Evolutionary conservation across 2,888 invertebrate species (phyloP), one percentile per base, ranked within the genome.

Genomic region (Rotaria macrura): DNA sequence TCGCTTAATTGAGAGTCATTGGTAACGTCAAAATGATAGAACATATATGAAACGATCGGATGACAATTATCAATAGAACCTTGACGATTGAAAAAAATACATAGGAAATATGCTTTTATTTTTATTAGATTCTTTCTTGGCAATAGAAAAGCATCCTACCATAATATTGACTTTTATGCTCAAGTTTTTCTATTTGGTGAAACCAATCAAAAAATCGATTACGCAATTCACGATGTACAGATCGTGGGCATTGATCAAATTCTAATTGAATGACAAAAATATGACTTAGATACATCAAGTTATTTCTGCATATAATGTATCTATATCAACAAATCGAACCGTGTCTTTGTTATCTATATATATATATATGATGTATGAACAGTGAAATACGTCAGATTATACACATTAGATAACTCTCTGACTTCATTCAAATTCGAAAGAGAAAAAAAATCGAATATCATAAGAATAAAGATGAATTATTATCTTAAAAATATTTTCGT

Each of bases 121-220:
- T n/a, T n/a, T n/a, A n/a, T n/a, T n/a, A n/a, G n/a, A n/a, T n/a
- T n/a, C n/a, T n/a, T n/a, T 7, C 23, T 47, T 47, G 47, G 20
- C 7, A 34, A 34, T 3, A 34, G 25, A 4, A 65, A 29, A 17
- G n/a, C n/a, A n/a, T 14, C 38, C 9, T 65, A 65, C 65, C 65
- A 34, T 65, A 65, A 65, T 65, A 65, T 65, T 65, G 65, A 65
- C 34, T 65, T 65, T 65, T 65, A 65, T 65, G 65, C 38, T 65
- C 65, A 65, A 65, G 65, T 65, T 65, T 65, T 34, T 65, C 65
- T 4, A 65, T 65, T 29, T 65, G 65, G 38, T 65, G 65, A 34
- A 65, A 65, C 34, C 65, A 65, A 65, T 65, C 65, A 65, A 34
- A 65, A 34, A 65, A 65, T 20, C 65, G 65, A 65, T 34, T 65